Evolutionary conservation across 2,797 vertebrate species (phyloP).

Genomic region (Enoplosus armatus): DNA sequence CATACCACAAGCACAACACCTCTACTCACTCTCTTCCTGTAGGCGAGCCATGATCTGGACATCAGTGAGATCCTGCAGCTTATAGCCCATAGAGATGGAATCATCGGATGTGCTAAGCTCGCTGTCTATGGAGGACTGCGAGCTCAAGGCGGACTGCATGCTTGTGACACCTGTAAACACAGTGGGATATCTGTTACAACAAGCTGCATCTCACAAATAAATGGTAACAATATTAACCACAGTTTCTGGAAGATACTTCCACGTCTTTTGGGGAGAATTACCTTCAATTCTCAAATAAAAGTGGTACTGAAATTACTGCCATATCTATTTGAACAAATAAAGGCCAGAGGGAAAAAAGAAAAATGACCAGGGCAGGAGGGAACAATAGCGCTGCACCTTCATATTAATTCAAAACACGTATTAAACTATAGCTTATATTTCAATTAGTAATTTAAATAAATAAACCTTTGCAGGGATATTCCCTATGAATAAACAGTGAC

Average conservation of each 20-base stretch:
- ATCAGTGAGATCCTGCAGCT: slow-evolving; percentile 94
- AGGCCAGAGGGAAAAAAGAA: neutral
- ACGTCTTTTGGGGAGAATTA: neutral
- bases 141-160: slow-evolving; percentile 91
- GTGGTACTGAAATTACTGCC: neutral
- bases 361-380: neutral
- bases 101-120: slow-evolving; percentile 95
- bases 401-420: neutral
- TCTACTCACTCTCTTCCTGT: slow-evolving; percentile 92
- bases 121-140: slow-evolving; percentile 94
- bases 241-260: neutral
- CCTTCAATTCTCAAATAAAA: neutral
- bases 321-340: neutral
- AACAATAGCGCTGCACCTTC: neutral
- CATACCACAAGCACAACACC: neutral
- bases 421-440: neutral
- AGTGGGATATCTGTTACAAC: slow-evolving; percentile 20
- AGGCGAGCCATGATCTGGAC: slow-evolving; percentile 97
- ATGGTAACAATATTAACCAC: neutral
- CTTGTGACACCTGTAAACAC: slow-evolving; percentile 83
- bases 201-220: neutral
- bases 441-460: neutral
- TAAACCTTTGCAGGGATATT: neutral
- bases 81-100: slow-evolving; percentile 96
- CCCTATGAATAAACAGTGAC: neutral